Base-by-base conservation (phyloP, 2,113 vertebrate species). In the Piliocolobus tephrosceles region DNA sequence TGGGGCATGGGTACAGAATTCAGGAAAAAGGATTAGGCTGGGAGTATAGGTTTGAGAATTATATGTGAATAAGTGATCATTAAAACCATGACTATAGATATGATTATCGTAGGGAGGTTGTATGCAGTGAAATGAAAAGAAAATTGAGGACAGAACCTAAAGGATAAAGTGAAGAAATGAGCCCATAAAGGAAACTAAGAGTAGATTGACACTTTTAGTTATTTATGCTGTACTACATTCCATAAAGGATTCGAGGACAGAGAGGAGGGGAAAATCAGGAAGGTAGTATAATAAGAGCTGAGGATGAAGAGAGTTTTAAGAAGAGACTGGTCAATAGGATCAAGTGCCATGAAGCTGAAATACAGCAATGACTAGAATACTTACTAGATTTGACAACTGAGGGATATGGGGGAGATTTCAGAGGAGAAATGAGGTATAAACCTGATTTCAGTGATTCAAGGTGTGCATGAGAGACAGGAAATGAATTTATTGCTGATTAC, bases 41-140 rank as follows among this genome's bases (percentile, higher is more conserved):
- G 61, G 11, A 83, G 9, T 93, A 27, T 88, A 43, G 66, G 55
- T 88, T 82, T 88, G 30, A 61, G 66, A 52, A 66, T 78, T 66
- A 14, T 35, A 64, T 43, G 8, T 43, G 23, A 90, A 2, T 85
- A 78, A 82, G 1, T 91, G 79, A 43, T 86, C 73, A 86, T 50
- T 80, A 84, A 75, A 73, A 40, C 43, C 25, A 80, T 13, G 35
- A n/a, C 32, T 80, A 12, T 68, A 85, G 79, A 30, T 58, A 55
- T 61, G 35, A 76, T 81, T 91, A 57, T 93, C 81, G 64, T 92
- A 50, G 18, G 58, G 52, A 90, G 66, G 35, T 90, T 90, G 6
- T 93, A 23, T 79, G 25, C n/a, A 92, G 32, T 73, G 35, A 93
- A 66, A 82, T 58, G 52, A 88, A 58, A 92, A 91, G 70, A 91